Evolutionary conservation across 2,797 vertebrate genomes (phyloP).

Genomic region (Erpetoichthys calabaricus): DNA sequence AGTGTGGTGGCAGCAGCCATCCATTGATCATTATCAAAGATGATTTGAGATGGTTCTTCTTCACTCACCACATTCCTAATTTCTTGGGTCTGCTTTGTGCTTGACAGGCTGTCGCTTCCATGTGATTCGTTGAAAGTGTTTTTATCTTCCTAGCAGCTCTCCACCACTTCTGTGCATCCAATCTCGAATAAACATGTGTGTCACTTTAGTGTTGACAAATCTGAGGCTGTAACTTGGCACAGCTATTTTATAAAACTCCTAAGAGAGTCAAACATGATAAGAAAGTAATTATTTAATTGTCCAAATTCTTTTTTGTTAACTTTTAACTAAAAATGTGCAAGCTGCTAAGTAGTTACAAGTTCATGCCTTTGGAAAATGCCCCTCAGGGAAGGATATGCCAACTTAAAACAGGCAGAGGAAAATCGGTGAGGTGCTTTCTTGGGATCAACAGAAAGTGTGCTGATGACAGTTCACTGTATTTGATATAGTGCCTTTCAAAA

Average conservation of each 20-base stretch:
- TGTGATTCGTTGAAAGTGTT: constrained; percentile 6
- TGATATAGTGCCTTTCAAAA: too few species aligned
- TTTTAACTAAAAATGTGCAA: too few species aligned
- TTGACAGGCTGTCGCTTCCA: constrained; percentile 1
- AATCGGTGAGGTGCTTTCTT: too few species aligned
- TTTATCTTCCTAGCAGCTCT: constrained; percentile 6
- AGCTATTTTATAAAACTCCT: background rate
- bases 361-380: too few species aligned
- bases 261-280: background rate
- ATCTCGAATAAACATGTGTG: background rate
- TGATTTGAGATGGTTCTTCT: constrained; percentile 10
- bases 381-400: too few species aligned
- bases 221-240: background rate
- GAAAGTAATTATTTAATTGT: background rate
- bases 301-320: too few species aligned
- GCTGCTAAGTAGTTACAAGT: too few species aligned
- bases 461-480: too few species aligned
- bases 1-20: constrained; percentile 2
- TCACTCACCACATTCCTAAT: constrained; percentile 1
- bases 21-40: constrained; percentile 20
- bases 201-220: constrained; percentile 1
- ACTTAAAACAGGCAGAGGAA: too few species aligned
- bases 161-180: background rate
- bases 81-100: background rate
- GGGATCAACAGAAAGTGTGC: too few species aligned